phyloP scores from a whole-genome alignment of 2,113 vertebrate species.

The Polypterus senegalus region DNA sequence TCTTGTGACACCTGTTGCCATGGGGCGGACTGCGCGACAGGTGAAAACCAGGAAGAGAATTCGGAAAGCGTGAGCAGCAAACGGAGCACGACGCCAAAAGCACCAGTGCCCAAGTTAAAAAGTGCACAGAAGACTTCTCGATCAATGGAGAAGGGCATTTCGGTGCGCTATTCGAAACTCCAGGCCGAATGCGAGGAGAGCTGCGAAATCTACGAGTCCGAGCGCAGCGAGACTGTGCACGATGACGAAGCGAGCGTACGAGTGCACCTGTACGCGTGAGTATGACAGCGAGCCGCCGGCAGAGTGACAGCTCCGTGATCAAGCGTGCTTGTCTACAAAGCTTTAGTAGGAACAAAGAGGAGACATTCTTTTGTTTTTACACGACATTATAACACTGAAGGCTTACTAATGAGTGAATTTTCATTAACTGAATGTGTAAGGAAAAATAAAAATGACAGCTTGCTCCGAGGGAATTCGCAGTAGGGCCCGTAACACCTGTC shows the following conservation, averaged over 20 bases:
- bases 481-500: no score
- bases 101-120: no score
- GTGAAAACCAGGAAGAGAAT: constrained; percentile 18
- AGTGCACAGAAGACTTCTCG: not conserved
- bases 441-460: no score
- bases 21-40: constrained; percentile 3
- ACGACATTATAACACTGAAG: no score
- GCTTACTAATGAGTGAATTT: no score
- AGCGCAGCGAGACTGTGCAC: not conserved
- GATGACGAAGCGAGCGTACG: constrained; percentile 15
- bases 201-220: not conserved
- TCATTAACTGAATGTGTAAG: no score
- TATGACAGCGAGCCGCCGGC: not conserved
- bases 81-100: no score
- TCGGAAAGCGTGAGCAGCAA: not conserved
- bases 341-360: no score
- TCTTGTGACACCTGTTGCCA: not conserved
- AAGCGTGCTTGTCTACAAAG: no score
- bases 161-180: constrained; percentile 26
- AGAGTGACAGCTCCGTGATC: no score
- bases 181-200: constrained; percentile 11
- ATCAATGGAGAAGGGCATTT: not conserved
- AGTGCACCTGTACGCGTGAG: constrained; percentile 20
- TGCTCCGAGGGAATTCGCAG: no score
- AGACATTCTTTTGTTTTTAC: no score